Base-by-base conservation (phyloP, 2,888 invertebrate genomes). In the Pecten maximus region DNA sequence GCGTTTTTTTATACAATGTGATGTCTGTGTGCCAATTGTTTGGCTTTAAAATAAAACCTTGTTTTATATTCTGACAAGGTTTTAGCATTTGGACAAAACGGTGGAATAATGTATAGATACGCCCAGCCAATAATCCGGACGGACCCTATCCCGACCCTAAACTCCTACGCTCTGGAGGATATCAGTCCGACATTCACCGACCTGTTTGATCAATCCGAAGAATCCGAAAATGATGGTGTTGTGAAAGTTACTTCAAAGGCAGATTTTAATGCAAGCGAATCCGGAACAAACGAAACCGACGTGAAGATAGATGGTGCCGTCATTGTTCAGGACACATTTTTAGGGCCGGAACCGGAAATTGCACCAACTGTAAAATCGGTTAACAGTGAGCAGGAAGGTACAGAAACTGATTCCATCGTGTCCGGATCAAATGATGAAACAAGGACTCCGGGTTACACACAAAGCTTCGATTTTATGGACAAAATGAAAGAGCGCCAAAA, bases 381-480 rank as follows among this genome's bases (percentile, higher is more conserved):
- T 15, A 39, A 23, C 12, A 15, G 23, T 6, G 15, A 88, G 10
- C n/a, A 28, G 40, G 48, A 40, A 88, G 40, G 8, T 40, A 35
- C 88, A 10, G 88, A 44, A 40, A n/a, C 40, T 39, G 28, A 40
- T 28, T 40, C 88, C n/a, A n/a, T 28, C 8, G 28, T 28, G 35
- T 88, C 44, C 0, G 40, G 40, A 3, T 2, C 28, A 88, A 44
- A 48, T 44, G 48, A 44, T 23, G 88, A 28, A 40, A 88, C 44
- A 50, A 19, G 40, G 35, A 89, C 91, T 48, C 91, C 91, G 2
- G 91, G 87, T 10, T 92, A 92, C 39, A 92, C 91, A 6, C 91
- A 92, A 50, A 92, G 91, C 40, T 92, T 92, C 50, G 88, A 88
- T 10, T 92, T 91, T 87, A 90, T 92, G 86, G 88, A 88, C 28